Evolutionary conservation across 2,797 vertebrate species (phyloP).

Genomic region (Trichosurus vulpecula): DNA sequence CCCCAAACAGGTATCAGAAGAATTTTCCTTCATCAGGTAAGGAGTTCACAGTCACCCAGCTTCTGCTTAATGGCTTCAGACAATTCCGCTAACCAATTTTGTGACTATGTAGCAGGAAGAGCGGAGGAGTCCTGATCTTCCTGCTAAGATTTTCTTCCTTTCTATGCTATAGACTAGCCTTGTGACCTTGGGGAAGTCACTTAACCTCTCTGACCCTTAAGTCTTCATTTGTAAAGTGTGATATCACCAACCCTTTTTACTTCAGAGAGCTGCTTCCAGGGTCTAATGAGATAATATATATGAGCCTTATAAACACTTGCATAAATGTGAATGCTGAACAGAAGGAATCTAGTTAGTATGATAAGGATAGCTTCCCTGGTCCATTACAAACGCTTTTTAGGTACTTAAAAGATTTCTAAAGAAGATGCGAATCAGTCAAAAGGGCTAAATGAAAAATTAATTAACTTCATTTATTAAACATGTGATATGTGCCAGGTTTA

Average conservation of each 20-base stretch:
- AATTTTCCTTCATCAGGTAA: slow-evolving; percentile 2
- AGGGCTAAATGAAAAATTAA: neutral
- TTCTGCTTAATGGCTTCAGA: neutral
- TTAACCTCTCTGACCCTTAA: neutral
- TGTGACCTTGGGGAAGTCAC: neutral
- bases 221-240: neutral
- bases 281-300: neutral
- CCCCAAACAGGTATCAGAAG: neutral
- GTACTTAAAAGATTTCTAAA: neutral
- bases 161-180: neutral
- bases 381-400: neutral
- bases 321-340: neutral
- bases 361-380: neutral
- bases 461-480: neutral
- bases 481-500: neutral
- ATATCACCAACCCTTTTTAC: neutral
- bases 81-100: neutral
- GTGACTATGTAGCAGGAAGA: neutral
- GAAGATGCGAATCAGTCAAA: neutral
- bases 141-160: neutral
- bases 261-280: neutral
- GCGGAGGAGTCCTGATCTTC: neutral
- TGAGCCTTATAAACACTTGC: neutral
- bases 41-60: neutral
- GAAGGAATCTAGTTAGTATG: neutral